Conservation (phyloP, 2,888 invertebrate genomes). For the Corythucha ciliata region DNA sequence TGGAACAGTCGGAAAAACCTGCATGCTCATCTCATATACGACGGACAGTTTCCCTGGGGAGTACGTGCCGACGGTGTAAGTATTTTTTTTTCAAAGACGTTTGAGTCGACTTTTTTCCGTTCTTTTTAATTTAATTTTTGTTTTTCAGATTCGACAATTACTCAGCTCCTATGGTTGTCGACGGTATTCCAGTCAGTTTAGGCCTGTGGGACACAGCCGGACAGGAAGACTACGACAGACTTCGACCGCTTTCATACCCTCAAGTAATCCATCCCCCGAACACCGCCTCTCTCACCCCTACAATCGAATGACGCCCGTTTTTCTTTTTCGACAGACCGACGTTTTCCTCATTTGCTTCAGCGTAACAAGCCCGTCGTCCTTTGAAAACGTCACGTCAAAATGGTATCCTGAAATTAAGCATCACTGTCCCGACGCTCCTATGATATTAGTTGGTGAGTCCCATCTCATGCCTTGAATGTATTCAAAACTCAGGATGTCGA, state of each 20-base stretch:
- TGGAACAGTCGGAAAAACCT: slow-evolving; percentile 89
- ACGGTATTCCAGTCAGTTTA: slow-evolving; percentile 91
- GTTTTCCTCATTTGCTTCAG: slow-evolving; percentile 99
- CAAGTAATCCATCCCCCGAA: too few relatives aligned
- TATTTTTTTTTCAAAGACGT: background rate
- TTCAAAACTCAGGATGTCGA: too few relatives aligned
- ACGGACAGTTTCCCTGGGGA: slow-evolving; percentile 89
- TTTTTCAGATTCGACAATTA: slow-evolving; percentile 89
- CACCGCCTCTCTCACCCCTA: too few relatives aligned
- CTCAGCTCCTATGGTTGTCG: slow-evolving; percentile 97
- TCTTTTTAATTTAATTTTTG: slow-evolving; percentile 10
- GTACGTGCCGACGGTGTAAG: slow-evolving; percentile 73
- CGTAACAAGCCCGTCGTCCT: slow-evolving; percentile 97
- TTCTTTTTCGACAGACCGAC: slow-evolving; percentile 68
- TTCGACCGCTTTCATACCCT: slow-evolving; percentile 92
- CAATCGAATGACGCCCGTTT: too few relatives aligned
- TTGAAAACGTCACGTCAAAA: slow-evolving; percentile 98
- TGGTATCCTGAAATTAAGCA: slow-evolving; percentile 99
- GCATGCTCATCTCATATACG: slow-evolving; percentile 87
- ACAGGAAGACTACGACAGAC: slow-evolving; percentile 94
- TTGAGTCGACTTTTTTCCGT: background rate
- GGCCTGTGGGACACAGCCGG: slow-evolving; percentile 98
- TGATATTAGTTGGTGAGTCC: slow-evolving; percentile 69
- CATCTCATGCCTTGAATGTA: background rate
- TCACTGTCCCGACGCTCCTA: slow-evolving; percentile 98